Base-by-base conservation (phyloP, 2,888 invertebrate genomes). In the Dicranocentrus wangi region DNA sequence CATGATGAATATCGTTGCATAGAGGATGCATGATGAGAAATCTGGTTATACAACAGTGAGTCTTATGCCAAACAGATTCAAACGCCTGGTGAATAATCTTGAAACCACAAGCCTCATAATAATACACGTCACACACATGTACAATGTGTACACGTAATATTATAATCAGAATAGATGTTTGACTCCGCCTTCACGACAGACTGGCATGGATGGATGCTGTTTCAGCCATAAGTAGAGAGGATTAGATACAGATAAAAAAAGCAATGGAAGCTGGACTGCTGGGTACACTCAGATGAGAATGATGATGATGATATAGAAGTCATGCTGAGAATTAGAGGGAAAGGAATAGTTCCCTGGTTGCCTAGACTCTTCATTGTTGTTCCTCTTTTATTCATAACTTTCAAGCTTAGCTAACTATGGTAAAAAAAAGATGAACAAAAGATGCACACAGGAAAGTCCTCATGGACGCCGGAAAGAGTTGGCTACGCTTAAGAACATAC, bases 381-480 rank as follows among this genome's bases (percentile, higher is more conserved):
- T 23, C 17, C 43, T 47, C 19, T 60, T 68, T 28, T 60, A 17
- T 55, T 32, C 63, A 17, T 47, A 43, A 25, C 21, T 55, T 23
- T n/a, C 3, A 19, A 55, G 15, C 51, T 17, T 17, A 61, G 32
- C 55, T 65, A 63, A 21, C 47, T 21, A 73, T 32, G n/a, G 53
- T 32, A 55, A 47, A 43, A 76, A 47, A 58, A 28, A n/a, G 25
- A 19, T 15, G 68, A 58, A 68, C 39, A 69, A 69, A 77, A 61
- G 61, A 69, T 43, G 63, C 58, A 8, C 27, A 75, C 8, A 60
- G 61, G 43, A 72, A 61, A 61, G 47, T 70, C 58, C 60, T 72
- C 72, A 32, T 39, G 70, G 65, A 72, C 79, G 68, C 77, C 77
- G 79, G 79, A 79, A 79, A 79, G 72, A 55, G 65, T 79, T 79